Evolutionary conservation across 2,888 invertebrate genomes (phyloP), one percentile per base, ranked within the genome.

Genomic region (Falcaria lacertinaria): DNA sequence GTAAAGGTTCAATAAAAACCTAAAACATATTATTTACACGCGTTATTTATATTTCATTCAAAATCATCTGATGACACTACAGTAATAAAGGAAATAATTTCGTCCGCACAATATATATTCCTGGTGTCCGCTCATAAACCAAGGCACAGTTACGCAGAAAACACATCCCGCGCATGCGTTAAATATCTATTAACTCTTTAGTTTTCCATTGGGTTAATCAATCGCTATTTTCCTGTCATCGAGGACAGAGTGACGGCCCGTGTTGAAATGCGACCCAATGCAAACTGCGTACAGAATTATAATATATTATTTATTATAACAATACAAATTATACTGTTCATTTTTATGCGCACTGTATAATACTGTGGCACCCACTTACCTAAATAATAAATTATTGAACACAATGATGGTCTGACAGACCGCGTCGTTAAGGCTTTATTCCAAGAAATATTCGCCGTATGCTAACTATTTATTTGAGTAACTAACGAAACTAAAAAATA

Each of bases 141-240:
- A 37, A 37, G 37, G 25, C 25, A 37, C 37, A 37, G 25, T 37
- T 37, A 37, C 22, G 14, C 37, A 37, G 25, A 37, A 37, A 22
- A 37, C 22, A 22, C 37, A 14, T 22, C 28, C 37, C 15, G 37
- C 22, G 22, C 71, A 64, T 64, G 62, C 58, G 61, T 70, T 71
- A 66, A 74, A 74, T 79, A 77, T 74, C 6, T 4, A 19, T n/a
- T 75, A 69, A 76, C 69, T 69, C 71, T 58, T 58, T 60, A 71
- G 79, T 80, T 80, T 81, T 77, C 79, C 79, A 69, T 62, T 53
- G 39, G 22, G 50, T 63, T 68, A 71, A 66, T 61, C 61, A 62
- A 59, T 48, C 55, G 64, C 66, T 75, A 81, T 83, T 83, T 83
- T 83, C 82, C 82, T 83, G 81, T 68, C 76, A 61, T 44, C 64